Conservation (phyloP, 2,113 vertebrate species). For the Lates calcarifer region DNA sequence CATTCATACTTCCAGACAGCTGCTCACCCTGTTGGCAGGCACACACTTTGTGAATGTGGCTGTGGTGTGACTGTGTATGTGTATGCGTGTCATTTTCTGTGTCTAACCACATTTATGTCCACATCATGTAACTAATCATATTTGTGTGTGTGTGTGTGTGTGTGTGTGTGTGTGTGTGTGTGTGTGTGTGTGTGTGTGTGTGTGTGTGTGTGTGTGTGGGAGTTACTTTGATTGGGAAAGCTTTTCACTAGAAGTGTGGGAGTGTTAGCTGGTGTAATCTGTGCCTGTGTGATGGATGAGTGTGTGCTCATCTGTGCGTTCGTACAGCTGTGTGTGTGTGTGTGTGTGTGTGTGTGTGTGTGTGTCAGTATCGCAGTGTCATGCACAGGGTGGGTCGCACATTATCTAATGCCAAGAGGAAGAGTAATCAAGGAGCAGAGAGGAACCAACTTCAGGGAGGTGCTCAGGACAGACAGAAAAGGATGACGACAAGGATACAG, state of each 20-base stretch:
- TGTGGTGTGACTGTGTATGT: slow-evolving; percentile 39
- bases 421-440: slow-evolving; percentile 80
- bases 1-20: slow-evolving; percentile 54
- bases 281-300: slow-evolving; percentile 19
- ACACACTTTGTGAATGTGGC: slow-evolving; percentile 59
- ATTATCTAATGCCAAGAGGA: slow-evolving; percentile 81
- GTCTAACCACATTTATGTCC: slow-evolving; percentile 60
- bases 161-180: slow-evolving; percentile 25
- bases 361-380: slow-evolving; percentile 56
- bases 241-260: slow-evolving; percentile 47
- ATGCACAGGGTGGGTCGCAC: slow-evolving; percentile 78
- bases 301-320: no score
- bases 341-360: slow-evolving; percentile 49
- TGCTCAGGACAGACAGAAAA: slow-evolving; percentile 41
- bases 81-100: slow-evolving; percentile 34
- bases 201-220: slow-evolving; percentile 20
- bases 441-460: slow-evolving; percentile 64
- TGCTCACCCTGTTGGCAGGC: slow-evolving; percentile 65
- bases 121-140: slow-evolving; percentile 54
- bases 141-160: slow-evolving; percentile 31
- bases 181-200: slow-evolving; percentile 21
- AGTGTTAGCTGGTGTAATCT: slow-evolving; percentile 25
- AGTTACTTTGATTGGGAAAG: slow-evolving; percentile 34
- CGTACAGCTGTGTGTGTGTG: neutral
- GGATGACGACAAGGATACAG: slow-evolving; percentile 58